Conservation (phyloP, 1,140 invertebrate species). For the Leptopilina clavipes region DNA sequence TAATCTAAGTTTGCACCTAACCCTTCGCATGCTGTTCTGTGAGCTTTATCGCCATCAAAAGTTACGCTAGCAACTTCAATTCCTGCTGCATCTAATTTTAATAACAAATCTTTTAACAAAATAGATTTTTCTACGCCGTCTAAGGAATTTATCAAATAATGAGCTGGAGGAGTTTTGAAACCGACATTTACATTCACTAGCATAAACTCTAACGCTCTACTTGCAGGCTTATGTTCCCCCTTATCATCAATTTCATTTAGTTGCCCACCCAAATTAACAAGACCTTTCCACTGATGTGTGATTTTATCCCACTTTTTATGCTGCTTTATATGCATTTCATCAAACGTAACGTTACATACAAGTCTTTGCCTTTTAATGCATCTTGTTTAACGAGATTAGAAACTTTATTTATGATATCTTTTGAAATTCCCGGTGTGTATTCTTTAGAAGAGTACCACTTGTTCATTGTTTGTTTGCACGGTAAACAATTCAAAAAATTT, state of each 20-base stretch:
- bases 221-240: slow-evolving; percentile 1
- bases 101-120: slow-evolving; percentile 45
- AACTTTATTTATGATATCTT: slow-evolving; percentile 24
- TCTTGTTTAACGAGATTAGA: background rate
- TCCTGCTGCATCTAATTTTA: slow-evolving; percentile 33
- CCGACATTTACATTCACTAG: slow-evolving; percentile 46
- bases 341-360: slow-evolving; percentile 43
- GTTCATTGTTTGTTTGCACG: slow-evolving; percentile 40
- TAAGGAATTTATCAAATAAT: slow-evolving; percentile 43
- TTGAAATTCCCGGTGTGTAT: slow-evolving; percentile 40
- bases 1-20: slow-evolving; percentile 46
- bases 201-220: slow-evolving; percentile 42
- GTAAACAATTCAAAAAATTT: slow-evolving; percentile 47
- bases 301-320: background rate
- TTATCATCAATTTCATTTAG: slow-evolving; percentile 9
- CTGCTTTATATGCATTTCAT: slow-evolving; percentile 46
- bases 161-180: slow-evolving; percentile 42
- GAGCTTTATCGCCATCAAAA: slow-evolving; percentile 40
- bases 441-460: slow-evolving; percentile 39
- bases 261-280: slow-evolving; percentile 43
- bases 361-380: slow-evolving; percentile 9
- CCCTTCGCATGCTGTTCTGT: slow-evolving; percentile 34
- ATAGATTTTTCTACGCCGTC: slow-evolving; percentile 38
- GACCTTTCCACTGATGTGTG: slow-evolving; percentile 34
- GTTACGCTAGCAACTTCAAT: slow-evolving; percentile 42